Evolutionary conservation across 2,797 vertebrate species (phyloP), one percentile per base, ranked within the genome.

Genomic region (Malurus splendens): DNA sequence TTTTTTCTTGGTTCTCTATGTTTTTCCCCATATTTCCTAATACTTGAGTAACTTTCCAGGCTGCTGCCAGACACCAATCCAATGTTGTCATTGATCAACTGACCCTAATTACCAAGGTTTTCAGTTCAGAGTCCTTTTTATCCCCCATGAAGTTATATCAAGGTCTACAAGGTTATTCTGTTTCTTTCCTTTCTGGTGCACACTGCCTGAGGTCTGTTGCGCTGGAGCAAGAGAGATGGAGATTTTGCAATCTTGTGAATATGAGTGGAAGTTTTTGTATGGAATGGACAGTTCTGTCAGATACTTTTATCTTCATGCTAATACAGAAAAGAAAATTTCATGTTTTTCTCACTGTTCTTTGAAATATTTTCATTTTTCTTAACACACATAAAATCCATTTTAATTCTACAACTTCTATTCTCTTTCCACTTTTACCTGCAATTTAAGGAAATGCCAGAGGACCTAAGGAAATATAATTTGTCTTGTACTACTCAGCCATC

Each of bases 141-240:
- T 57, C 5, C 15, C 22, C 20, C 1, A 0, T 13, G 25, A 67
- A 57, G 6, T 56, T 65, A 25, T 3, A 8, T 14, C 5, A 1
- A 57, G 7, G 23, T 32, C 41, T 65, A 9, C 23, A 65, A 50
- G 27, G 13, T 6, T 71, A 32, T 24, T 6, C 11, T 60, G 22
- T 18, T 55, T 39, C 33, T 67, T 80, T 68, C 7, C 27, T 54
- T 89, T 73, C 42, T 54, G 20, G 27, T 7, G 32, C 48, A 64
- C 57, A n/a, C 16, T 87, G 19, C 28, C 39, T 71, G 30, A 87
- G 4, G 9, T 42, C 28, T 78, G 8, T 20, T 52, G 28, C 41
- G 28, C 9, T n/a, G 39, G 12, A 67, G 41, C 10, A 67, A 55
- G 25, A 78, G 14, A 72, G 15, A 25, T 14, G 32, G 27, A 62